Base-by-base conservation (phyloP, 1,140 invertebrate genomes). In the Eumeta japonica region DNA sequence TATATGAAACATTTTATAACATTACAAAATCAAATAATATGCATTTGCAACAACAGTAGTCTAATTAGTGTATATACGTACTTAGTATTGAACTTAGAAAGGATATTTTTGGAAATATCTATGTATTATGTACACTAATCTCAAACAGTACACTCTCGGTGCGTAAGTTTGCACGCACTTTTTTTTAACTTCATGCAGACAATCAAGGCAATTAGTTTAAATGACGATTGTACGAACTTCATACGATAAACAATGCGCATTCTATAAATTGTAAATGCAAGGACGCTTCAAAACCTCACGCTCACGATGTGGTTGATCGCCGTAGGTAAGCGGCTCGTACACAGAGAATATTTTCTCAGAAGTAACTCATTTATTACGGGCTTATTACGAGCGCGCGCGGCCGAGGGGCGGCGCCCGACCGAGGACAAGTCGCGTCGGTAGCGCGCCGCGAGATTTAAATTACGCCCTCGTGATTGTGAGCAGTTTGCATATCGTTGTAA, bases 351-450 rank as follows among this genome's bases (percentile, higher is more conserved):
- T 24, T 24, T 24, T 24, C 20, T 24, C 20, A 7, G 5, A 24
- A 24, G 20, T 24, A 28, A 59, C 49, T 59, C 56, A 55, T 62
- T 59, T 53, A 41, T 62, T 58, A 51, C 40, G 27, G 39, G 43
- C 52, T 62, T 57, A 62, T 57, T 55, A 55, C 37, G 10, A 29
- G 29, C 13, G 34, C 37, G 41, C 27, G 28, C 32, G 14, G 44
- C 37, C 43, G 20, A 24, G 20, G 20, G n/a, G 20, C 20, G 5
- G n/a, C 20, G 5, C 5, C 20, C 20, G 11, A 14, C 20, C 14
- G 5, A 28, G 20, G 44, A 40, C 40, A 41, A 39, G 35, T 43
- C 37, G 42, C 46, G 42, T 50, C 45, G 37, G 31, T 36, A 45
- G 28, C 28, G 28, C 35, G 35, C 10, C 28, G 20, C 27, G n/a